Evolutionary conservation across 2,113 vertebrate genomes (phyloP).

Genomic region (Ictalurus punctatus): DNA sequence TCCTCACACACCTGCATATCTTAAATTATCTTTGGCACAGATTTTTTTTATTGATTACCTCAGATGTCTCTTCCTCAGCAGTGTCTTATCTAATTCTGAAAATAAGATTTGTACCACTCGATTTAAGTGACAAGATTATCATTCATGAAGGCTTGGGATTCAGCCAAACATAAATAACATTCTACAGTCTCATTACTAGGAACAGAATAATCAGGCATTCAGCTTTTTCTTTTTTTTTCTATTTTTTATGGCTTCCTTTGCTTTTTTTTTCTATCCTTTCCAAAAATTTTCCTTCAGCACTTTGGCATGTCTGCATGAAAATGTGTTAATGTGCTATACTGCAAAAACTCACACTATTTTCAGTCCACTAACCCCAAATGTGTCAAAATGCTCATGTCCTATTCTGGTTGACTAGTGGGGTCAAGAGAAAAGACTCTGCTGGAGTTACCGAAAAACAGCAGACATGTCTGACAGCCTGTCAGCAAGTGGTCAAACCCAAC

Average conservation of each 20-base stretch:
- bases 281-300: conserved; percentile 22
- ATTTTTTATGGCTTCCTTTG: neutral
- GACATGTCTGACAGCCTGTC: conserved; percentile 70
- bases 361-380: conserved; percentile 71
- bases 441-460: conserved; percentile 62
- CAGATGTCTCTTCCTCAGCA: conserved; percentile 42
- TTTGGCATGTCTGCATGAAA: conserved; percentile 57
- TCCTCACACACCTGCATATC: neutral
- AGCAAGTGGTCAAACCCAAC: conserved; percentile 65
- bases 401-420: conserved; percentile 72
- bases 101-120: conserved; percentile 42
- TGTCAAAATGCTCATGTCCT: conserved; percentile 72
- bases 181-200: conserved; percentile 18
- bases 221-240: neutral
- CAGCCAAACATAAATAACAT: conserved; percentile 45
- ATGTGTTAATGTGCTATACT: conserved; percentile 74
- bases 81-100: conserved; percentile 45
- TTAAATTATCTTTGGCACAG: neutral
- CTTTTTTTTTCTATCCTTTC: neutral
- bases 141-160: conserved; percentile 28
- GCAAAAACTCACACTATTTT: conserved; percentile 73
- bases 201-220: conserved; percentile 27
- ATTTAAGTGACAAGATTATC: conserved; percentile 45
- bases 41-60: conserved; percentile 19
- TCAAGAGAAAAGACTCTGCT: conserved; percentile 61